Conservation (phyloP, 2,888 invertebrate genomes). For the Amblyjoppa fuscipennis region DNA sequence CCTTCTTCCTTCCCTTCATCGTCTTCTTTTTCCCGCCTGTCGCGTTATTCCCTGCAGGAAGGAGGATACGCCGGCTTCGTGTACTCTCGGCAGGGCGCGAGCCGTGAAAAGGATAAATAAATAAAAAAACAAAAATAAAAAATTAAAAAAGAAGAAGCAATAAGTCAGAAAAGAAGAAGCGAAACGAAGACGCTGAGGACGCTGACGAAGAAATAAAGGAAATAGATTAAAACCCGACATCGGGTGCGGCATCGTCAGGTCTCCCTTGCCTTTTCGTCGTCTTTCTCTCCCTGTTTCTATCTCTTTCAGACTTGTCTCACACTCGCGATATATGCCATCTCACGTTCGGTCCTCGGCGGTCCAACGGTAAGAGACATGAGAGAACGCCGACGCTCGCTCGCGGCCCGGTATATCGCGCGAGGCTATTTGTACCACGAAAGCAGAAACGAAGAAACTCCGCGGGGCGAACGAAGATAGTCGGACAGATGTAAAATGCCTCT, state of each 20-base stretch:
- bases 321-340: conserved; percentile 27
- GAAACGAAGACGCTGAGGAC: conserved; percentile 61
- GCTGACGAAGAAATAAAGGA: conserved; percentile 71
- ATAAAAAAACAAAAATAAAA: conserved; percentile 7
- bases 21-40: conserved; percentile 39
- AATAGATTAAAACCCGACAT: conserved; percentile 77
- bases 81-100: conserved; percentile 25
- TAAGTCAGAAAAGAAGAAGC: conserved; percentile 42
- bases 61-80: conserved; percentile 27
- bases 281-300: conserved; percentile 32
- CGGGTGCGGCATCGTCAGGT: conserved; percentile 47
- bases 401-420: conserved; percentile 68
- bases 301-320: conserved; percentile 23
- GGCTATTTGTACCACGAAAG: conserved; percentile 81
- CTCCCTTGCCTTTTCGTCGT: conserved; percentile 20
- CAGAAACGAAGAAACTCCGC: conserved; percentile 66
- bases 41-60: conserved; percentile 22
- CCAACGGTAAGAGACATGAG: conserved; percentile 73
- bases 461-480: conserved; percentile 53
- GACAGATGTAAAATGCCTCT: conserved; percentile 52
- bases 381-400: conserved; percentile 77
- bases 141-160: conserved; percentile 15
- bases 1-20: conserved; percentile 53
- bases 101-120: conserved; percentile 37
- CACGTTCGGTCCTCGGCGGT: conserved; percentile 54